These are phyloP conservation scores for Actinernus sp. DNA, from an alignment of 92 coral and sea anemone species.

Conservation along the genomic window DNA sequence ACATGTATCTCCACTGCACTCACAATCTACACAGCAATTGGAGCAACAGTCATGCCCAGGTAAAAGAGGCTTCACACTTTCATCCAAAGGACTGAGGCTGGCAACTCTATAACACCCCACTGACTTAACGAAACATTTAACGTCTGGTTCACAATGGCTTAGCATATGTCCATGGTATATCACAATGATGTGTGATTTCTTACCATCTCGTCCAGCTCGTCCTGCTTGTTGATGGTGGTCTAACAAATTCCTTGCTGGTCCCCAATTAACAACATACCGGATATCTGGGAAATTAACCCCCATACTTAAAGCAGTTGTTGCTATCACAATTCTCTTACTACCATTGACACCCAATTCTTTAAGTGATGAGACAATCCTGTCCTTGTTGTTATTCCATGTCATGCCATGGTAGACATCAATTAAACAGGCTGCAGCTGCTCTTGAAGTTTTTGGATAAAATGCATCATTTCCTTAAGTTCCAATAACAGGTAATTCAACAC, in stretches of 20 bases:
- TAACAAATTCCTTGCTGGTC: constrained; percentile 43
- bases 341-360: constrained; percentile 25
- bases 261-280: constrained; percentile 49
- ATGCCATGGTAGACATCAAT: constrained; percentile 39
- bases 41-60: constrained; percentile 54
- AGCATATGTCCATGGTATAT: constrained; percentile 65
- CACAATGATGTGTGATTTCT: constrained; percentile 41
- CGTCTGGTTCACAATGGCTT: constrained; percentile 61
- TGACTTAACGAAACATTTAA: constrained; percentile 55
- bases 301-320: constrained; percentile 53
- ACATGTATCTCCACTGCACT: constrained; percentile 39
- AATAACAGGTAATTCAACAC: constrained; percentile 40
- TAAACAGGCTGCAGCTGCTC: background rate
- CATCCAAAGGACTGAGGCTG: constrained; percentile 38
- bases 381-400: constrained; percentile 35
- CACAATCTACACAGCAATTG: constrained; percentile 39
- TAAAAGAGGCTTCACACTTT: constrained; percentile 16
- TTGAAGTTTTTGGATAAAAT: constrained; percentile 6
- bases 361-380: constrained; percentile 19
- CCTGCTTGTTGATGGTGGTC: constrained; percentile 64
- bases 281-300: constrained; percentile 53
- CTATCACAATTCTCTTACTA: constrained; percentile 18
- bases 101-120: constrained; percentile 55
- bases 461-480: constrained; percentile 37
- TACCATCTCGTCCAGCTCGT: constrained; percentile 72